phyloP scores from a whole-genome alignment of 1,140 invertebrate species.

The Lethrus apterus region DNA sequence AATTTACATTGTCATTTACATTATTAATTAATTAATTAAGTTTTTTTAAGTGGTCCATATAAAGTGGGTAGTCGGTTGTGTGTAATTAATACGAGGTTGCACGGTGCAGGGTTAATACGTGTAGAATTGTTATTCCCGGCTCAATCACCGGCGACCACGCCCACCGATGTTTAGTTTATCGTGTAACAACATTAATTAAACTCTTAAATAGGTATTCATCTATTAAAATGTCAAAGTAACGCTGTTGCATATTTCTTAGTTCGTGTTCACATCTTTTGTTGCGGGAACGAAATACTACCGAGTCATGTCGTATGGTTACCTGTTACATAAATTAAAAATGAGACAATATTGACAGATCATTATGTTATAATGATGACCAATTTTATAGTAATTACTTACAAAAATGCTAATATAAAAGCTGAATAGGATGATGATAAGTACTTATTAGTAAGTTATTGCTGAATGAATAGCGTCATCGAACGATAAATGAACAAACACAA shows the following conservation, averaged over 20 bases:
- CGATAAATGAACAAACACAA: too few species aligned
- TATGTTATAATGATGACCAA: too few species aligned
- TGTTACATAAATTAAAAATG: too few species aligned
- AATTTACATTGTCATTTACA: neutral
- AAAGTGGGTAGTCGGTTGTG: constrained; percentile 1
- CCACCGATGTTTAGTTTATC: constrained; percentile 26
- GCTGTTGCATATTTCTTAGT: constrained; percentile 11
- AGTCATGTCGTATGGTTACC: too few species aligned
- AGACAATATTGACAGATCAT: too few species aligned
- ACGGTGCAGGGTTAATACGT: neutral
- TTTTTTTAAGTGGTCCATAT: neutral
- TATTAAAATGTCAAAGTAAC: constrained; percentile 23
- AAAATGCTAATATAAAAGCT: too few species aligned
- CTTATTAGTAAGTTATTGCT: too few species aligned
- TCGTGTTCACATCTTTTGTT: neutral
- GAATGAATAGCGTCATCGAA: too few species aligned
- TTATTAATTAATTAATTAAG: constrained; percentile 1
- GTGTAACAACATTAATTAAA: constrained; percentile 29
- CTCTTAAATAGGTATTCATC: constrained; percentile 25
- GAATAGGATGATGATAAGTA: too few species aligned
- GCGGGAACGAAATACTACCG: too few species aligned
- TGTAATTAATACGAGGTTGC: constrained; percentile 7
- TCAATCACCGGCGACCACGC: constrained; percentile 21
- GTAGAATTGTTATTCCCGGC: constrained; percentile 16
- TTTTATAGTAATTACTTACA: too few species aligned